Evolutionary conservation across 1,140 invertebrate genomes (phyloP).

Genomic region (Cotesia typhae): DNA sequence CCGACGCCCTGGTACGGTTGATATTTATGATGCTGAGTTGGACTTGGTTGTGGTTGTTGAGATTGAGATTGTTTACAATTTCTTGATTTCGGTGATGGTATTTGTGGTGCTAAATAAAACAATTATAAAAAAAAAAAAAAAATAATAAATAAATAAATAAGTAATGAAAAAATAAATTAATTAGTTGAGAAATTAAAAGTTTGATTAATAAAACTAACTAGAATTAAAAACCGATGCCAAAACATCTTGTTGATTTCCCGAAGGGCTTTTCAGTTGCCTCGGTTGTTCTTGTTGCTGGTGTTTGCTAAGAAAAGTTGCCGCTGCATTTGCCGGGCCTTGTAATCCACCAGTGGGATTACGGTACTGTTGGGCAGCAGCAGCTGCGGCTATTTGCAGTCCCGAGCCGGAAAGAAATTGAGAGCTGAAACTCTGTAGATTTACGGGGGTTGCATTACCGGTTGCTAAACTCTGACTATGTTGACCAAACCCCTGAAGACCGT

Average conservation of each 20-base stretch:
- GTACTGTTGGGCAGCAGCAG: conserved; percentile 66
- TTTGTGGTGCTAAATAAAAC: conserved; percentile 59
- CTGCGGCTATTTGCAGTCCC: conserved; percentile 64
- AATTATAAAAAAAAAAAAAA: conserved; percentile 6
- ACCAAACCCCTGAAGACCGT: conserved; percentile 64
- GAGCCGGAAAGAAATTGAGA: conserved; percentile 69
- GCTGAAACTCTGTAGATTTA: conserved; percentile 70
- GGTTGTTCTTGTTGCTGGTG: conserved; percentile 69
- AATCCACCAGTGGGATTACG: conserved; percentile 65
- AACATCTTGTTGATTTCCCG: conserved; percentile 67
- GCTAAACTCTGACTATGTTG: conserved; percentile 63
- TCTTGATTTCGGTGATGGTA: conserved; percentile 67
- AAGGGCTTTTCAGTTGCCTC: conserved; percentile 69
- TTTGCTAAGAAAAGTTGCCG: conserved; percentile 66
- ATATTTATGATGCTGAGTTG: conserved; percentile 70
- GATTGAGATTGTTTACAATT: conserved; percentile 61
- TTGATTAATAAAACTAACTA: conserved; percentile 54
- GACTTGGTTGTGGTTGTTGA: conserved; percentile 68
- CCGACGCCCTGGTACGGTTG: conserved; percentile 65
- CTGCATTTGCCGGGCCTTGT: conserved; percentile 63
- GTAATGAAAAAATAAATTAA: conserved; percentile 20
- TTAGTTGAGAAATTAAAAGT: conserved; percentile 3
- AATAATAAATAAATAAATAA: background rate
- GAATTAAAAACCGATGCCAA: conserved; percentile 67
- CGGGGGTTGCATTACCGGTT: conserved; percentile 64